Conservation (phyloP, 2,888 invertebrate genomes). For the Catocala fraxini region DNA sequence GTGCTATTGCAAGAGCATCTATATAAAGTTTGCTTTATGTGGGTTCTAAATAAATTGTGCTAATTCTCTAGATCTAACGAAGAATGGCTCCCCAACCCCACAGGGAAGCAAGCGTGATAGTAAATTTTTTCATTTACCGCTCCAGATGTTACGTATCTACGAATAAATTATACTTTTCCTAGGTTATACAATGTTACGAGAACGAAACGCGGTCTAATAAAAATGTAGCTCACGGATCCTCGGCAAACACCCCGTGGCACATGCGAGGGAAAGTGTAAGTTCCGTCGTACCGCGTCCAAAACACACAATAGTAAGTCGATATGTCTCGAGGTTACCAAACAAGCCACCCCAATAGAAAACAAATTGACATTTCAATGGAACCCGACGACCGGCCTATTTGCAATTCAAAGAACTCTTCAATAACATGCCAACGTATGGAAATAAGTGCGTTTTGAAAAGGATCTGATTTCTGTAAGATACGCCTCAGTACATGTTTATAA, state of each 20-base stretch:
- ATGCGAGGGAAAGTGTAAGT: constrained; percentile 51
- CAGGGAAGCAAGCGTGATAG: too few species aligned
- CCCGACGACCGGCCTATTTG: constrained; percentile 78
- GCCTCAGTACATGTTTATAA: constrained; percentile 33
- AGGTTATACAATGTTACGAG: not conserved
- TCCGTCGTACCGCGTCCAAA: constrained; percentile 49
- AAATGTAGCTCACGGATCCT: constrained; percentile 41
- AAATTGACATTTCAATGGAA: constrained; percentile 86
- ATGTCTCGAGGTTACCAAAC: constrained; percentile 69
- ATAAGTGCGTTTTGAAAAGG: constrained; percentile 80
- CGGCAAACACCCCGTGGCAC: constrained; percentile 47
- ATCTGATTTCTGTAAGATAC: constrained; percentile 76
- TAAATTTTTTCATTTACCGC: too few species aligned
- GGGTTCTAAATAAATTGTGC: too few species aligned
- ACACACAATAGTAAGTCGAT: constrained; percentile 70
- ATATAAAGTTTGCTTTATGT: too few species aligned
- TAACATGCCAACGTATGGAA: constrained; percentile 81
- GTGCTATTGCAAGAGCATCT: too few species aligned
- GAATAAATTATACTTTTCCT: not conserved
- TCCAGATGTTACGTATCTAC: not conserved
- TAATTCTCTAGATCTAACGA: too few species aligned
- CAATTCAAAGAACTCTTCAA: constrained; percentile 85
- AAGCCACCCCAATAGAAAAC: constrained; percentile 82
- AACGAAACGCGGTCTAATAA: constrained; percentile 19
- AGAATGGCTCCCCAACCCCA: too few species aligned